A percentile compares a stretch with the other conserved stretches of the same genome.
Evolutionary conservation across 2,888 invertebrate genomes (phyloP).

Genomic region (Laothoe populi): DNA sequence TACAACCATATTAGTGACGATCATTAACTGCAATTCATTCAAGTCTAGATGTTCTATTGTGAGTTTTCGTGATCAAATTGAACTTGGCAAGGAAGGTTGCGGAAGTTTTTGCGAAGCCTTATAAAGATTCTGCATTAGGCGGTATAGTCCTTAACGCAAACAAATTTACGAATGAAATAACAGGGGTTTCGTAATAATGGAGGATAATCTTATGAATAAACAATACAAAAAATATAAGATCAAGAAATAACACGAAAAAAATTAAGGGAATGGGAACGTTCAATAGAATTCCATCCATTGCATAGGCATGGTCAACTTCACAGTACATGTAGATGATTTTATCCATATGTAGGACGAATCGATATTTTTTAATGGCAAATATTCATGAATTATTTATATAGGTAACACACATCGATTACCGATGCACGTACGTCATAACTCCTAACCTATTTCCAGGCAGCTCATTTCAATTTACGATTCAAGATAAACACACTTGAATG

Average conservation of each 20-base stretch:
- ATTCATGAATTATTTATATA: constrained; percentile 22
- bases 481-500: constrained; percentile 51
- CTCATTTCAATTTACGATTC: constrained; percentile 50
- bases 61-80: constrained; percentile 23
- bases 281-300: too few relatives aligned
- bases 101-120: constrained; percentile 4
- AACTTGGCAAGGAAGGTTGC: constrained; percentile 12
- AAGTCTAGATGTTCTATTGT: constrained; percentile 23
- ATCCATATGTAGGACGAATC: too few relatives aligned
- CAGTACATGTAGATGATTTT: too few relatives aligned
- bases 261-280: neutral
- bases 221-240: neutral
- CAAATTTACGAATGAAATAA: neutral
- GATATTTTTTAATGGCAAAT: too few relatives aligned
- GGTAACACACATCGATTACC: constrained; percentile 29
- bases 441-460: constrained; percentile 53
- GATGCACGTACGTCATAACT: constrained; percentile 28
- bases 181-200: neutral
- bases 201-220: neutral
- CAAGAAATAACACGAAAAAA: neutral
- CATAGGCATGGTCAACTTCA: too few relatives aligned
- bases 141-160: neutral
- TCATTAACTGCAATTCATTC: constrained; percentile 33
- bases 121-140: neutral
- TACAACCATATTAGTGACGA: constrained; percentile 33